Conservation (phyloP, 2,888 invertebrate species). For the Nasonovia ribisnigri region DNA sequence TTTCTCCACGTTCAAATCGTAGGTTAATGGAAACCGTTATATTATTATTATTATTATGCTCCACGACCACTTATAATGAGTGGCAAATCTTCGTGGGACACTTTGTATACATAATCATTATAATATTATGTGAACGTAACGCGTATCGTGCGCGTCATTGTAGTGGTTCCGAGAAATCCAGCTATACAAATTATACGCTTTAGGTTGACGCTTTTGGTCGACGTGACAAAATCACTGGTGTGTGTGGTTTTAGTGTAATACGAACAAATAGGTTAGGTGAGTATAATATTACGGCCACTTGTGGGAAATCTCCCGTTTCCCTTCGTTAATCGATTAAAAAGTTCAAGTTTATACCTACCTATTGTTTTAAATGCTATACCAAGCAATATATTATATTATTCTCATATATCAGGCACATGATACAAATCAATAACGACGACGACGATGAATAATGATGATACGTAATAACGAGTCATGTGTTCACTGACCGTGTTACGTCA, state of each 20-base stretch:
- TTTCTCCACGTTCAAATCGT: not conserved
- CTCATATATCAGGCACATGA: not conserved
- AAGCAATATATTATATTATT: no score
- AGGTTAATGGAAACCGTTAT: not conserved
- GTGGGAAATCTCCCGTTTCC: not conserved
- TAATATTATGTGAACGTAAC: not conserved
- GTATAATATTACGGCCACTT: not conserved
- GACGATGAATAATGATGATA: not conserved
- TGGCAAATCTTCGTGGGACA: not conserved
- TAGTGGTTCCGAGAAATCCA: not conserved
- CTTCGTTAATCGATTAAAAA: not conserved
- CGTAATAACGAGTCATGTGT: not conserved
- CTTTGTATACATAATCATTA: not conserved
- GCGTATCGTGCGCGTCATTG: not conserved
- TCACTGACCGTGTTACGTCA: not conserved
- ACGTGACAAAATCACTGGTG: not conserved
- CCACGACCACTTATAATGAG: not conserved
- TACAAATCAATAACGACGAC: not conserved
- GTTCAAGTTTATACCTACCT: not conserved
- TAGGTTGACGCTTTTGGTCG: not conserved
- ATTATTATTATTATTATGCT: not conserved
- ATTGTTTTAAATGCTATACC: no score
- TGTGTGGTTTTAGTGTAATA: not conserved
- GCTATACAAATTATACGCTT: not conserved
- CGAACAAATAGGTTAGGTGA: not conserved